Evolutionary conservation across 1,140 invertebrate genomes (phyloP).

Genomic region (Drosophila pachea): DNA sequence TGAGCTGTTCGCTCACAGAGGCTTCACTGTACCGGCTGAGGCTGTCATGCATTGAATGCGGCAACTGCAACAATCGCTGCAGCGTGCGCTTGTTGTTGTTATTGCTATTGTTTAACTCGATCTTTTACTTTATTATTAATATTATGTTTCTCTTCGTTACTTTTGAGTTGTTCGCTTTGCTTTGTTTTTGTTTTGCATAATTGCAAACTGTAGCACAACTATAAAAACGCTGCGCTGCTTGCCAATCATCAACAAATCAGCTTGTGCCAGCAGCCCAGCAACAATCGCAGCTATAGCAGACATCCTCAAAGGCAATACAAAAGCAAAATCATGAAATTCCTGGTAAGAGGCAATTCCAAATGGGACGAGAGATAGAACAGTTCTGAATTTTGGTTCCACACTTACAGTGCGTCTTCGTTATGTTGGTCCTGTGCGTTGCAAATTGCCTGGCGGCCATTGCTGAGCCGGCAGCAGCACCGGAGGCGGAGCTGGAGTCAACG

Average conservation of each 20-base stretch:
- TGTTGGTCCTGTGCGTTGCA: slow-evolving; percentile 53
- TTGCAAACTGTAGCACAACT: slow-evolving; percentile 69
- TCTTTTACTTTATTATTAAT: slow-evolving; percentile 26
- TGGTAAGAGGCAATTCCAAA: slow-evolving; percentile 44
- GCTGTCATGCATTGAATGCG: slow-evolving; percentile 61
- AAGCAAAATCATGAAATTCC: slow-evolving; percentile 54
- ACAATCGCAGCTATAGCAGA: slow-evolving; percentile 16
- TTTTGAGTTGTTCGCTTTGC: no score
- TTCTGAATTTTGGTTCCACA: neutral
- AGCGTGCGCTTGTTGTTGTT: slow-evolving; percentile 21
- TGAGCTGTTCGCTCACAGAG: neutral
- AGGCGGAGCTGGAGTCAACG: slow-evolving; percentile 28
- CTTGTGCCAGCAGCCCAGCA: slow-evolving; percentile 29
- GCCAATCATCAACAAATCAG: slow-evolving; percentile 53
- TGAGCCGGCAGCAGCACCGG: slow-evolving; percentile 41
- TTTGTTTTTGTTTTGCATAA: slow-evolving; percentile 62
- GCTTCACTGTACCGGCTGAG: slow-evolving; percentile 13
- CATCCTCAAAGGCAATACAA: neutral
- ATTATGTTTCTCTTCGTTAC: slow-evolving; percentile 1
- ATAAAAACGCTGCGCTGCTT: slow-evolving; percentile 55
- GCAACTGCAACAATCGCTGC: slow-evolving; percentile 54
- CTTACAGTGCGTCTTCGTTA: slow-evolving; percentile 57
- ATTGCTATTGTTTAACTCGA: slow-evolving; percentile 21
- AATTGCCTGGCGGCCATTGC: slow-evolving; percentile 54
- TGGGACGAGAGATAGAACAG: neutral